Percentiles rank a stretch among this genome's conserved stretches.
phyloP scores from a whole-genome alignment of 2,113 vertebrate species.

The Urocynchramus pylzowi region DNA sequence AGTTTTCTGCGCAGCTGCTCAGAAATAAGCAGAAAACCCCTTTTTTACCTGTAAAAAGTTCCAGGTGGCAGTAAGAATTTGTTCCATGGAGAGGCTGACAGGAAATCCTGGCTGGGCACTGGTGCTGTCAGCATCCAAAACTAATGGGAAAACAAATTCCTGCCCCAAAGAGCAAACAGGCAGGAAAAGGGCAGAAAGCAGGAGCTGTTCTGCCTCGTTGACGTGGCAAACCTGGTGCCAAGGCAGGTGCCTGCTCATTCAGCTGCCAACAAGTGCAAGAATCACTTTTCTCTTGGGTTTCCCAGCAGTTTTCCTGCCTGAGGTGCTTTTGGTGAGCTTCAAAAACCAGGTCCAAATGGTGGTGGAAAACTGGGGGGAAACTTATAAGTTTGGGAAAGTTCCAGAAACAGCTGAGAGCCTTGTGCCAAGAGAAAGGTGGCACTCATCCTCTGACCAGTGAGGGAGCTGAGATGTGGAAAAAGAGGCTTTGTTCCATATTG shows the following conservation, averaged over 20 bases:
- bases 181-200: neutral
- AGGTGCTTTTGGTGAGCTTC: neutral
- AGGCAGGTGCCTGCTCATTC: neutral
- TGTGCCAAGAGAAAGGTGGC: neutral
- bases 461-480: neutral
- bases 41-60: neutral
- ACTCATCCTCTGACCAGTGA: accelerated
- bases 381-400: neutral
- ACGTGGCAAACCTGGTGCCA: neutral
- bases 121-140: neutral
- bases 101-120: neutral
- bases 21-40: neutral
- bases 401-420: neutral
- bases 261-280: neutral
- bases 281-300: neutral
- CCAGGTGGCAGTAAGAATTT: neutral
- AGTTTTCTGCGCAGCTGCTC: neutral
- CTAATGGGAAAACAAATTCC: neutral
- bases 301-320: neutral
- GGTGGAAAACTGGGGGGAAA: neutral
- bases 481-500: neutral
- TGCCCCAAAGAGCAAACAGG: neutral
- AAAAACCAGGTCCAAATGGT: neutral
- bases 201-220: neutral
- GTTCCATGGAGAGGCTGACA: neutral